Percentiles rank a stretch among this genome's conserved stretches.
Evolutionary conservation across 2,888 invertebrate species (phyloP).

Genomic region (Caenorhabditis auriculariae): DNA sequence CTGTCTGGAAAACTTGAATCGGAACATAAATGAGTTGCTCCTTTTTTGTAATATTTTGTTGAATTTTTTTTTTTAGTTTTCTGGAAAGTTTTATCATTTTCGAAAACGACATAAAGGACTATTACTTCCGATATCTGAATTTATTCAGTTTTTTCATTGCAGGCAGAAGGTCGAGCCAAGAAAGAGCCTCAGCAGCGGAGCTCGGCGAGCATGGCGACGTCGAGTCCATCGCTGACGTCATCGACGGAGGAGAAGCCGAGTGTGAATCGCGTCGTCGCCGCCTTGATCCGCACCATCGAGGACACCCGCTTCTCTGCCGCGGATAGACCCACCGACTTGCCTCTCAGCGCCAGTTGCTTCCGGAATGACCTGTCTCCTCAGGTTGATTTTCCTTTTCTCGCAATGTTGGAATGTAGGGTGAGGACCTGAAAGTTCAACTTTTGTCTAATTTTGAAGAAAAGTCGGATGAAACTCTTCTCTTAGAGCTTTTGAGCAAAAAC

Average conservation of each 20-base stretch:
- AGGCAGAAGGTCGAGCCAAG: conserved; percentile 20
- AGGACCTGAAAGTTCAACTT: no score
- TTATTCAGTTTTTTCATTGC: conserved; percentile 2
- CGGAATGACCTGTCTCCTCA: neutral
- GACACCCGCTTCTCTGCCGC: conserved; percentile 10
- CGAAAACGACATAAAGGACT: no score
- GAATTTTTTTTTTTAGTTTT: no score
- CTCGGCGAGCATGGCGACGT: neutral
- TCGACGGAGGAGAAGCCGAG: neutral
- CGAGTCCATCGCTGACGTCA: neutral
- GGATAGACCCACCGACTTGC: conserved; percentile 10
- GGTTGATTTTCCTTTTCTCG: neutral
- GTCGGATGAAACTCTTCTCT: no score
- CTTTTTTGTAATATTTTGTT: no score
- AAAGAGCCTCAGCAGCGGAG: neutral
- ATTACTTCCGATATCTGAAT: no score
- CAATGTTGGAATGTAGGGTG: neutral
- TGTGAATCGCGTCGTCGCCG: conserved; percentile 11
- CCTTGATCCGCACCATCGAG: conserved; percentile 19
- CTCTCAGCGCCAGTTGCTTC: neutral
- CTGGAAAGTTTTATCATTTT: no score
- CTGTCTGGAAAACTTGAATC: no score
- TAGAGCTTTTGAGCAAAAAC: no score
- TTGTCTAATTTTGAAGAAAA: no score
- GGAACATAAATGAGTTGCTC: no score